Conservation (phyloP, 2,888 invertebrate species). For the Agonopterix alstromeriana region DNA sequence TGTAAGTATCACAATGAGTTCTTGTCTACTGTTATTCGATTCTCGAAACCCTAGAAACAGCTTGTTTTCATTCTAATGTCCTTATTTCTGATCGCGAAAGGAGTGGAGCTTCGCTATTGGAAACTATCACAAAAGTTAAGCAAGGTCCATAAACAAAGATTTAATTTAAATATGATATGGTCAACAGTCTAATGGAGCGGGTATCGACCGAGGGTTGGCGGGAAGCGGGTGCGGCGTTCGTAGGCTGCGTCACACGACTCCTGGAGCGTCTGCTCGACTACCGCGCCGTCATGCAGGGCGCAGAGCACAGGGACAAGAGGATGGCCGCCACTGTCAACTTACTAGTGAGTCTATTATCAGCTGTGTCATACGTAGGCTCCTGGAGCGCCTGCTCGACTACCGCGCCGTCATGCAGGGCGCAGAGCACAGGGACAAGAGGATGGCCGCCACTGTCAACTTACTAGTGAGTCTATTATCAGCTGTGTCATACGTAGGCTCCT, state of each 20-base stretch:
- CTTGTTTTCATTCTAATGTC: no score
- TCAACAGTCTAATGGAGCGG: slow-evolving; percentile 86
- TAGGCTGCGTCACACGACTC: slow-evolving; percentile 92
- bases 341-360: slow-evolving; percentile 4
- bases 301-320: slow-evolving; percentile 95
- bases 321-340: slow-evolving; percentile 98
- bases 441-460: slow-evolving; percentile 97
- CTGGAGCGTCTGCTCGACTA: slow-evolving; percentile 94
- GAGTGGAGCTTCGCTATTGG: no score
- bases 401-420: slow-evolving; percentile 96
- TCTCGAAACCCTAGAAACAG: not conserved
- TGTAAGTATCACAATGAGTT: slow-evolving; percentile 81
- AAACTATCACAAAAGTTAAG: no score
- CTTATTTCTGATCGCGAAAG: no score
- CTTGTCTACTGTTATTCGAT: not conserved
- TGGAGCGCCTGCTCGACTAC: slow-evolving; percentile 94
- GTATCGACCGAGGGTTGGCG: slow-evolving; percentile 93
- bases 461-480: slow-evolving; percentile 2
- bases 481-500: no score
- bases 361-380: no score
- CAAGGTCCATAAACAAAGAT: no score
- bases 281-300: slow-evolving; percentile 95
- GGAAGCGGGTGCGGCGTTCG: slow-evolving; percentile 94
- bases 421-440: slow-evolving; percentile 95
- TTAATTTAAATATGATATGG: no score